These are phyloP conservation scores for Caranx melampygus DNA, from an alignment of 2,113 vertebrate species.

Conservation along the genomic window DNA sequence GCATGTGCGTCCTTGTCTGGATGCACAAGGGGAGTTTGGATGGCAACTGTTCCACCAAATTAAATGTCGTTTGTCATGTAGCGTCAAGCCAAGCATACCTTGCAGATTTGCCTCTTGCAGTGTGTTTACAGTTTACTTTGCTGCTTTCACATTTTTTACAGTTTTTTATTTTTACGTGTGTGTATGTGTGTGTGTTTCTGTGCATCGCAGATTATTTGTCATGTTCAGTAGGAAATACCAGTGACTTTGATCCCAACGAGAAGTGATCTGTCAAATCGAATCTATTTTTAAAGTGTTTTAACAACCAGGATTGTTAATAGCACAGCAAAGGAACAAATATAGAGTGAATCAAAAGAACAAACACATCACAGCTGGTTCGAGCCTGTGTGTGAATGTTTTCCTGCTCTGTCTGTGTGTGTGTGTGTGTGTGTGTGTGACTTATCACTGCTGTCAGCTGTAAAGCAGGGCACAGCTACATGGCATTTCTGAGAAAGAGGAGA, in stretches of 20 bases:
- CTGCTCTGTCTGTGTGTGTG: constrained; percentile 26
- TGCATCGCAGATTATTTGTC: neutral
- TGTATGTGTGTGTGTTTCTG: neutral
- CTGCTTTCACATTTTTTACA: neutral
- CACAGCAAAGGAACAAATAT: constrained; percentile 53
- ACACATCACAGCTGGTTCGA: constrained; percentile 57
- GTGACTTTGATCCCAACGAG: constrained; percentile 28
- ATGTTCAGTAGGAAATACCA: neutral
- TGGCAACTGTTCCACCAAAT: constrained; percentile 10
- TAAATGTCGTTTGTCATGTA: neutral
- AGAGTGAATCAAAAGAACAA: constrained; percentile 65
- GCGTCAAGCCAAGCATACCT: neutral
- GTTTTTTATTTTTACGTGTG: neutral
- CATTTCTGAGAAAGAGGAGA: constrained; percentile 30
- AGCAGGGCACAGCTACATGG: constrained; percentile 24
- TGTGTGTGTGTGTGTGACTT: constrained; percentile 55
- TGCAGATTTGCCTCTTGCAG: constrained; percentile 4
- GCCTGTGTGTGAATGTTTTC: constrained; percentile 35
- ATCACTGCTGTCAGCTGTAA: constrained; percentile 44
- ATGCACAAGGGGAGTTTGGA: neutral
- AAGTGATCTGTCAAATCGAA: constrained; percentile 26
- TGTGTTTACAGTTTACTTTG: neutral
- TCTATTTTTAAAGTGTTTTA: constrained; percentile 48
- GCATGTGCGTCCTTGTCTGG: constrained; percentile 10
- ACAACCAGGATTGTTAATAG: constrained; percentile 52